These are phyloP conservation scores for Caloenas nicobarica DNA, from an alignment of 2,113 vertebrate genomes.

Conservation along the genomic window DNA sequence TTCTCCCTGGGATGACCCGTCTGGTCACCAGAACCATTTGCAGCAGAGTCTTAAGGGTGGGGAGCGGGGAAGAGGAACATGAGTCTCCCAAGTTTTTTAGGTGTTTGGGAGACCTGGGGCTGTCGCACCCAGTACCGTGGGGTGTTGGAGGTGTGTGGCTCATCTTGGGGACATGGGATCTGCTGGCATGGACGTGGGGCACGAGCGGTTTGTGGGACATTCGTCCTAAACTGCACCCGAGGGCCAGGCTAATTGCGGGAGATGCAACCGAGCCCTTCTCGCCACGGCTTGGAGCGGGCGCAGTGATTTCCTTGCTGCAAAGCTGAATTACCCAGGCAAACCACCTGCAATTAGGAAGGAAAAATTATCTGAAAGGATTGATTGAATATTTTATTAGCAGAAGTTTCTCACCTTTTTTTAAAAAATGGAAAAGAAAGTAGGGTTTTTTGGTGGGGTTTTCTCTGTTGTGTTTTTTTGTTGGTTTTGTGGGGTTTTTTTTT, in stretches of 20 bases:
- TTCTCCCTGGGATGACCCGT: not conserved
- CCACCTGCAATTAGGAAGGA: no score
- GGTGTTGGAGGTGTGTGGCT: not conserved
- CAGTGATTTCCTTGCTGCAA: fast-evolving
- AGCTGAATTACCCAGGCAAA: no score
- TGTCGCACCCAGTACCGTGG: not conserved
- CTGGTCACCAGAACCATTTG: not conserved
- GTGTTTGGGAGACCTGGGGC: not conserved
- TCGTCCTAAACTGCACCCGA: fast-evolving
- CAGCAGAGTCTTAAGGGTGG: not conserved
- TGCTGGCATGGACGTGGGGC: fast-evolving
- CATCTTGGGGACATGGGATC: fast-evolving
- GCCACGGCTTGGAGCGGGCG: fast-evolving
- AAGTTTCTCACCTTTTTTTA: not conserved
- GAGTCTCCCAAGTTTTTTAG: not conserved
- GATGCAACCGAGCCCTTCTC: not conserved
- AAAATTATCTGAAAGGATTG: not conserved
- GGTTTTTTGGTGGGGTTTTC: no score
- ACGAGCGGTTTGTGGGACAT: fast-evolving
- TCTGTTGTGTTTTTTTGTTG: not conserved
- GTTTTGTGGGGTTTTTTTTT: no score
- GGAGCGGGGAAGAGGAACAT: not conserved
- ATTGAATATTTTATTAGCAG: not conserved
- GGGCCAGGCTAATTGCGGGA: fast-evolving
- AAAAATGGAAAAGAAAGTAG: not conserved